These are phyloP conservation scores for Geotrypetes seraphini DNA, from an alignment of 2,797 vertebrate genomes.

Conservation along the genomic window DNA sequence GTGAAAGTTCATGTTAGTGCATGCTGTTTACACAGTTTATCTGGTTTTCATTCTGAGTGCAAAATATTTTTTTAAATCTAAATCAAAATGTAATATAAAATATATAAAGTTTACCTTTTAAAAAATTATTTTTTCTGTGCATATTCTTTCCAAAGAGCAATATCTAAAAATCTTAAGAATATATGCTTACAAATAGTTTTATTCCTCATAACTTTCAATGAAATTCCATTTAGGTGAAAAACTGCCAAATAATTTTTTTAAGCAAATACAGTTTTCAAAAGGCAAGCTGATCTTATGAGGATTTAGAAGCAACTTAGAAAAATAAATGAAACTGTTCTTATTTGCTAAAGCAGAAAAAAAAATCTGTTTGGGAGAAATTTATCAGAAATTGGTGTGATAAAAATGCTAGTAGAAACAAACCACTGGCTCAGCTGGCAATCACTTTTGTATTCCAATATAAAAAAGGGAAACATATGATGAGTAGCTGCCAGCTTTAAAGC, in stretches of 20 bases:
- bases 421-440: constrained; percentile 35
- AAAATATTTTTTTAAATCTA: too few species aligned
- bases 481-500: constrained; percentile 91
- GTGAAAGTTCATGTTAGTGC: too few species aligned
- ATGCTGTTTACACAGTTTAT: too few species aligned
- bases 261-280: constrained; percentile 17
- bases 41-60: too few species aligned
- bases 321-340: too few species aligned
- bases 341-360: too few species aligned
- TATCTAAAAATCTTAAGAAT: not conserved
- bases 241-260: constrained; percentile 13
- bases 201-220: not conserved
- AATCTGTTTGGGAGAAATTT: too few species aligned
- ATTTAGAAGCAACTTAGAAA: too few species aligned
- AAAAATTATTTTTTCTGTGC: constrained; percentile 9
- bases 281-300: constrained; percentile 13
- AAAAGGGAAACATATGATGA: constrained; percentile 63
- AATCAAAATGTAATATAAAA: constrained; percentile 32
- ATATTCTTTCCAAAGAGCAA: constrained; percentile 21
- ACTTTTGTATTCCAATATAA: constrained; percentile 49
- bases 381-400: too few species aligned
- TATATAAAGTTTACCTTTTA: constrained; percentile 16
- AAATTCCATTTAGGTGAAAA: not conserved
- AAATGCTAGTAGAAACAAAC: constrained; percentile 30
- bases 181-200: not conserved